A percentile compares a stretch with the other conserved stretches of the same genome.
Evolutionary conservation across 2,113 vertebrate genomes (phyloP).

Genomic region (Junco hyemalis): DNA sequence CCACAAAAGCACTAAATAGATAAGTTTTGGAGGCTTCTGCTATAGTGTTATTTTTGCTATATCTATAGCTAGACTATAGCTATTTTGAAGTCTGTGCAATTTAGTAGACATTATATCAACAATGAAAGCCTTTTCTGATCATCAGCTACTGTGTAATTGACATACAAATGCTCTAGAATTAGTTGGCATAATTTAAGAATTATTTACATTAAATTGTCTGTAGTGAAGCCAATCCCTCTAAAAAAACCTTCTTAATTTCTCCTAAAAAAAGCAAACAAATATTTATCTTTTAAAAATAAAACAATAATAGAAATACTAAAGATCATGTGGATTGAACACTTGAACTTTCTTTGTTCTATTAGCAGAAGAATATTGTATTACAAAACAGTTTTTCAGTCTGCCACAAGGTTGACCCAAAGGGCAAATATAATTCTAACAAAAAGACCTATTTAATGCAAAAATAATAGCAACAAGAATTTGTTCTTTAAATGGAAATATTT

Average conservation of each 20-base stretch:
- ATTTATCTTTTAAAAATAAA: not conserved
- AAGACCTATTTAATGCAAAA: not conserved
- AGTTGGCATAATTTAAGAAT: not conserved
- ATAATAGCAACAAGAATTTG: not conserved
- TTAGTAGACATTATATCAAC: not conserved
- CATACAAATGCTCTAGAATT: not conserved
- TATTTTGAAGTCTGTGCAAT: not conserved
- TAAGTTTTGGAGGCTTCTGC: accelerated
- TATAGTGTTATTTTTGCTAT: not conserved
- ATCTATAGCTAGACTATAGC: not conserved
- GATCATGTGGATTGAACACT: not conserved
- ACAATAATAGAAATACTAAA: not conserved
- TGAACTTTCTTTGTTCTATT: not conserved
- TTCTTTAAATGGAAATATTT: not conserved
- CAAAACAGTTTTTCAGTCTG: not conserved
- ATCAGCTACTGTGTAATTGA: not conserved
- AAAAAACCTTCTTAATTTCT: not conserved
- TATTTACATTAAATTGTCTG: not conserved
- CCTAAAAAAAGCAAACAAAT: not conserved
- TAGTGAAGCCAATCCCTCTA: not conserved
- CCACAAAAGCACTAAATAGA: not conserved
- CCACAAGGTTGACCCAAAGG: not conserved
- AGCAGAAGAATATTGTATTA: not conserved
- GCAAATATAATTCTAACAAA: not conserved
- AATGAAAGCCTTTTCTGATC: not conserved